Base-by-base conservation (phyloP, 2,888 invertebrate genomes). In the Plagodis dolabraria region DNA sequence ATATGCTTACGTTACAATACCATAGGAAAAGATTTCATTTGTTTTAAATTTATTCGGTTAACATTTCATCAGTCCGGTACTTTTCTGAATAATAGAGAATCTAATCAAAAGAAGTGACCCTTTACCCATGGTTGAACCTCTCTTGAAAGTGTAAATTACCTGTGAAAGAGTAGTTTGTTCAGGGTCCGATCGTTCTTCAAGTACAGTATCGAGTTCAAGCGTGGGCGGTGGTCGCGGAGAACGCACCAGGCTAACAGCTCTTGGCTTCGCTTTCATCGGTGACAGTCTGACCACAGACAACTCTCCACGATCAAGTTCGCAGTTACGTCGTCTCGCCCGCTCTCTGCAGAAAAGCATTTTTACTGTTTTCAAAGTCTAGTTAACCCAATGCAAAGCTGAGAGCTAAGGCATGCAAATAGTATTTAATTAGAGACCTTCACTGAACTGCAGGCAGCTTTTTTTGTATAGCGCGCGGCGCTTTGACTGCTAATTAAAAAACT, bases 231-330 rank as follows among this genome's bases (percentile, higher is more conserved):
- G 94, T 49, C 96, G 93, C 43, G 96, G 96, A 71, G 96, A 93
- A 52, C 96, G 81, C 54, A 89, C 79, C 44, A 92, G 78, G 67
- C 92, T 91, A 56, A 92, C 85, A 0, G 91, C 77, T 0, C 92
- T 83, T 6, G 81, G 79, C 57, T 86, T 81, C 34, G 70, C 72
- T 70, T 87, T 88, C 52, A 84, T 76, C 0, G 93, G 93, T 2
- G 93, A 93, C 55, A 93, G 94, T 71, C 96, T 94, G 82, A 97
- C 96, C 83, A 97, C 95, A 75, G 96, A 96, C 76, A 97, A 94
- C 75, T 96, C 96, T 65, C 97, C 97, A 81, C 96, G 96, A 85
- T 97, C 96, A 84, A 96, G 87, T 83, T 96, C 97, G 78, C 96
- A 96, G 82, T 96, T 96, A 63, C 97, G 94, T 53, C 97, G 93